A percentile compares a stretch with the other conserved stretches of the same genome.
These are phyloP conservation scores for Malthinus seriepunctatus DNA, from an alignment of 2,888 invertebrate genomes.

Conservation along the genomic window DNA sequence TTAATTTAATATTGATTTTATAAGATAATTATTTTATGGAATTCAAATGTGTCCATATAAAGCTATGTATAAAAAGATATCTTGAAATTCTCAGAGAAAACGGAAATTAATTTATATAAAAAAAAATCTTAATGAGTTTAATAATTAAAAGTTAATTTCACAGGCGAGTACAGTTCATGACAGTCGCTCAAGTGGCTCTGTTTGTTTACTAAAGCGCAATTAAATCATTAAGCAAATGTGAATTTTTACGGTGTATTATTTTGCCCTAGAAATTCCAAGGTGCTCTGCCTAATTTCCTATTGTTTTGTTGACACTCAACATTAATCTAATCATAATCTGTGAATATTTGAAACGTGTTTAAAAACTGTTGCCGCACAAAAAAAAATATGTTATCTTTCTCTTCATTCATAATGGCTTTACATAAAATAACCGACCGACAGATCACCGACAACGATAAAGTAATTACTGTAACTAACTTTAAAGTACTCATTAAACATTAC, in stretches of 20 bases:
- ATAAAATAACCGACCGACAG: constrained; percentile 9
- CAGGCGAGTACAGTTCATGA: constrained; percentile 43
- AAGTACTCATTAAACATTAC: constrained; percentile 14
- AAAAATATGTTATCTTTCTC: constrained; percentile 13
- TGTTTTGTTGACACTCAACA: constrained; percentile 23
- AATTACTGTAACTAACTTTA: constrained; percentile 21
- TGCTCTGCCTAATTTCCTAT: constrained; percentile 27
- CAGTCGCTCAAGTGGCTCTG: constrained; percentile 29
- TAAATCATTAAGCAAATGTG: constrained; percentile 48
- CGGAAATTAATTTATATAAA: too few relatives aligned
- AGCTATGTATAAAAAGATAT: too few relatives aligned
- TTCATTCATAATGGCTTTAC: constrained; percentile 1
- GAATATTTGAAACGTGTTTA: constrained; percentile 17
- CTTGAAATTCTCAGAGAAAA: too few relatives aligned
- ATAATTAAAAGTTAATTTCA: constrained; percentile 53
- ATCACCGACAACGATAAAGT: constrained; percentile 13
- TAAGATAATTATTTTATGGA: too few relatives aligned
- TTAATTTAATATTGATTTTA: too few relatives aligned
- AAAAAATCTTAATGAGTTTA: constrained; percentile 17
- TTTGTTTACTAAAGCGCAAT: constrained; percentile 40
- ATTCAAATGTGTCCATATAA: too few relatives aligned
- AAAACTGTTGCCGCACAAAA: neutral
- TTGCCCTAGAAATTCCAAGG: constrained; percentile 26
- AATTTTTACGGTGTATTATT: constrained; percentile 39
- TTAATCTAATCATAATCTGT: constrained; percentile 27